Evolutionary conservation across 2,888 invertebrate species (phyloP), one percentile per base, ranked within the genome.

Genomic region (Spicauda simplicius): DNA sequence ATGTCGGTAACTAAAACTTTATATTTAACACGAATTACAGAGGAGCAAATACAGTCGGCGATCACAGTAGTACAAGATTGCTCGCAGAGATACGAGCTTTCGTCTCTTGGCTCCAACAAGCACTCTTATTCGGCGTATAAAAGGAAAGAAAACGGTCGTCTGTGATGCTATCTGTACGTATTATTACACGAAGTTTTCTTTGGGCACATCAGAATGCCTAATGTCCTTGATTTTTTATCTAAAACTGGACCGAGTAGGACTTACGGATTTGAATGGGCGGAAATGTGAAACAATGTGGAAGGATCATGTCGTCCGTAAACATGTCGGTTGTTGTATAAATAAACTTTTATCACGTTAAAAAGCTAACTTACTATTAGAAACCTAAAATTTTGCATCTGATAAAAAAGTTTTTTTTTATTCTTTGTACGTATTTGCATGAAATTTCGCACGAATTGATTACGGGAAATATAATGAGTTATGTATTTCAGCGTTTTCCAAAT

Each of bases 111-210:
- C 41, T 37, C 37, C 48, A n/a, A 59, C 48, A 50, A 59, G 18
- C 30, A 16, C 50, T 56, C 37, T 37, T 30, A 50, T 41, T 25
- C 20, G 48, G n/a, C 25, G 48, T 25, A 59, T 59, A 50, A 59
- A 50, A 16, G 59, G 16, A 48, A 50, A 20, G 48, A 48, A 59
- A 50, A 59, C 48, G 50, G 59, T 25, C 10, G 20, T 30, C 45
- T 37, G n/a, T 48, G 59, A 59, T 59, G 59, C 14, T 59, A 59
- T 59, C 59, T 19, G 16, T 18, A 48, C 59, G 11, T 20, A 48
- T 12, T n/a, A 55, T 56, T 56, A 56, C 11, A 56, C 37, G 1
- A 2, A 30, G 16, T 16, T 56, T 18, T 56, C 33, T 56, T 33
- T 16, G 19, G 48, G 48, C 16, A 48, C 16, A 48, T 48, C 48